Evolutionary conservation across 1,140 invertebrate species (phyloP).

Genomic region (Asobara japonica): DNA sequence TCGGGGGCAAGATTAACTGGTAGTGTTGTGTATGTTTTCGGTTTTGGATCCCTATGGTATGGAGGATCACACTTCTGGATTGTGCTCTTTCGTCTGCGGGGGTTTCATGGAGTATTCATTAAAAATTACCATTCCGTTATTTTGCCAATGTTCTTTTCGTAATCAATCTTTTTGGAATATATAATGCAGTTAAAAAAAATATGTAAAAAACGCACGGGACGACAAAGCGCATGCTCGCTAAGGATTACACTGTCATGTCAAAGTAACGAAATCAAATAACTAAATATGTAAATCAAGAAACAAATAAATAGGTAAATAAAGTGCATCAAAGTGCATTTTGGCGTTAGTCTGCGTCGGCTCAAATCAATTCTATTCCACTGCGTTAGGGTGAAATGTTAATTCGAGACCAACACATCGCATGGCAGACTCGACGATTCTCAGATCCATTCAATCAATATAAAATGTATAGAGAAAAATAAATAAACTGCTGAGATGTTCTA

Average conservation of each 20-base stretch:
- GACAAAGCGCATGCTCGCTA: conserved; percentile 28
- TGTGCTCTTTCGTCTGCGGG: conserved; percentile 82
- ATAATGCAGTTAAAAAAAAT: conserved; percentile 14
- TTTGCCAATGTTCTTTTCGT: conserved; percentile 16
- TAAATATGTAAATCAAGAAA: conserved; percentile 3
- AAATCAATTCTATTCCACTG: not conserved
- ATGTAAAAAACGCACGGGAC: conserved; percentile 16
- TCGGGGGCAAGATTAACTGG: conserved; percentile 72
- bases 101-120: conserved; percentile 44
- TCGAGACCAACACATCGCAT: not conserved
- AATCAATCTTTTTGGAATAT: not conserved
- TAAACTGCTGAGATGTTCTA: conserved; percentile 11
- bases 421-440: not conserved
- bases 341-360: not conserved
- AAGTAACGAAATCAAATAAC: not conserved
- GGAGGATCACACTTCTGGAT: conserved; percentile 87
- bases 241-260: not conserved
- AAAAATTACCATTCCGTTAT: conserved; percentile 36
- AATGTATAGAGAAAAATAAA: not conserved
- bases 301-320: not conserved
- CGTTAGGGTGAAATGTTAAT: not conserved
- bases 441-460: not conserved
- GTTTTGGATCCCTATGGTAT: conserved; percentile 83
- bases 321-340: not conserved
- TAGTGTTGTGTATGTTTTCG: conserved; percentile 75